Evolutionary conservation across 2,797 vertebrate genomes (phyloP), one percentile per base, ranked within the genome.

Genomic region (Dipus sagitta): DNA sequence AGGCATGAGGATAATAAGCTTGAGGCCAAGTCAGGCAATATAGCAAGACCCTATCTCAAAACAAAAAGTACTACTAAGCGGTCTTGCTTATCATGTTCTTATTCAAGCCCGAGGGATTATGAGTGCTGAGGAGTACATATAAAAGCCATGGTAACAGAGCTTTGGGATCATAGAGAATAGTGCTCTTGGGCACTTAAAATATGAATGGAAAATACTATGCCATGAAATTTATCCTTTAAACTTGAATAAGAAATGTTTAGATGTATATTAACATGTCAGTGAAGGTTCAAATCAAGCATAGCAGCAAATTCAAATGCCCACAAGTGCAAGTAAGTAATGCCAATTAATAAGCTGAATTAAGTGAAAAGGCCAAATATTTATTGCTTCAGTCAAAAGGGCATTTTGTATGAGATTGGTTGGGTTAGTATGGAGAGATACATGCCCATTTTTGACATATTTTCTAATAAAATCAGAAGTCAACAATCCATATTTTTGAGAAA

Each of bases 361-460:
- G 52, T 58, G 23, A 26, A 78, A 28, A 17, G 68, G 6, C 2
- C 18, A n/a, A 60, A 4, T 80, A 93, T 70, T 70, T 92, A 23
- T 68, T 86, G 74, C 34, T 42, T 64, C 11, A 82, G 58, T 24
- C 68, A 26, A 78, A 86, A 24, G 5, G 1, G 20, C 72, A 74
- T n/a, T 3, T 90, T 30, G 14, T 54, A n/a, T 74, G 32, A 86
- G 81, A 89, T 17, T 67, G 21, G 82, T 88, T 89, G 26, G 6
- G 18, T 58, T 87, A 23, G n/a, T 83, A 5, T 58, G 20, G 86
- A 78, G 42, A 21, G 83, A 60, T 30, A 21, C 12, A 42, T 52
- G 38, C 47, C 60, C 54, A 74, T 10, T 83, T 67, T 94, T 74
- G 38, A 82, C 42, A 88, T 65, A 11, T 88, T 88, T 92, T 38